A percentile compares a stretch with the other conserved stretches of the same genome.
phyloP scores from a whole-genome alignment of 1,140 invertebrate species.

The Nasonia vitripennis region DNA sequence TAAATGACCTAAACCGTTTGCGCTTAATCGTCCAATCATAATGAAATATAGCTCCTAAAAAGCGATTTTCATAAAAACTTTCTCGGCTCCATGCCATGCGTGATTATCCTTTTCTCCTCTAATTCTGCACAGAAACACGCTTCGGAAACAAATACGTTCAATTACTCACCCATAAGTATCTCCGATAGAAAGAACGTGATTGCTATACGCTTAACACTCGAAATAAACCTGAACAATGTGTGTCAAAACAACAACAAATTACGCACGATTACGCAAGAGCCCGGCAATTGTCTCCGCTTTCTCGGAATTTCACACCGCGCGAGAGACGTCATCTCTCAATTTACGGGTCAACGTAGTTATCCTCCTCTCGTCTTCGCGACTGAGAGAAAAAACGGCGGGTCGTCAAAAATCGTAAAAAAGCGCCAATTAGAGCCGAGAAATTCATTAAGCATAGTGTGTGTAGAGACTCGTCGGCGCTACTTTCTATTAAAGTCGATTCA shows the following conservation, averaged over 20 bases:
- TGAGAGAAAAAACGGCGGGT: neutral
- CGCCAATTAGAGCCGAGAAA: neutral
- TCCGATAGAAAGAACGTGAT: too few relatives aligned
- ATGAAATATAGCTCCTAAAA: neutral
- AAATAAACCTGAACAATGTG: too few relatives aligned
- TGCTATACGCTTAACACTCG: too few relatives aligned
- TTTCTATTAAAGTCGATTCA: constrained; percentile 22
- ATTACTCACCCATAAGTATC: too few relatives aligned
- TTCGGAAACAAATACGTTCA: neutral
- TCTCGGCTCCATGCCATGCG: neutral
- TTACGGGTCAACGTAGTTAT: neutral
- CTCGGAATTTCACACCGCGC: neutral
- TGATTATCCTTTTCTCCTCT: neutral
- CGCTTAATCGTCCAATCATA: constrained; percentile 16
- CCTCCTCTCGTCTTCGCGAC: too few relatives aligned
- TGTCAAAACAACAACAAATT: neutral
- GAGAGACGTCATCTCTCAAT: neutral
- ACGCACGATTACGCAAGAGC: neutral
- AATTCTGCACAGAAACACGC: neutral
- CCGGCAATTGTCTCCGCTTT: neutral
- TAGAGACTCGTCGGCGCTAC: neutral
- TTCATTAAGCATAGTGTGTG: neutral
- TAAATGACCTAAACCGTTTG: neutral
- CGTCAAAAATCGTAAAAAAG: neutral
- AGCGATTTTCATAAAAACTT: neutral